phyloP scores from a whole-genome alignment of 2,888 invertebrate genomes.

The Parapristionchus giblindavisi region DNA sequence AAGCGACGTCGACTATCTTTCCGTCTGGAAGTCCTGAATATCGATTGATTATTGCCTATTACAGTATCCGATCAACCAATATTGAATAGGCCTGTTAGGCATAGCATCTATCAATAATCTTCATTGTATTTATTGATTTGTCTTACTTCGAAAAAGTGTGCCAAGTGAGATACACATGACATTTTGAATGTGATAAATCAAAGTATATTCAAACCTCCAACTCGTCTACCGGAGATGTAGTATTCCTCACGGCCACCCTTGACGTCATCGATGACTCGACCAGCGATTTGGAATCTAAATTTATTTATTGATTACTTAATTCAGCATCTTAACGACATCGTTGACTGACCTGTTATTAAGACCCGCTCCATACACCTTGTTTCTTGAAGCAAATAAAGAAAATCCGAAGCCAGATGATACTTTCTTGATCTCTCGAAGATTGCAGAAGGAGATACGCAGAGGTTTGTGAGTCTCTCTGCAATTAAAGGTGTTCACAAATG shows the following conservation, averaged over 20 bases:
- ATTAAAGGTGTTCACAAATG: not conserved
- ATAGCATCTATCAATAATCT: not conserved
- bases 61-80: not conserved
- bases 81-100: not conserved
- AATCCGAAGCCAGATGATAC: conserved; percentile 66
- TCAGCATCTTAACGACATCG: too few relatives aligned
- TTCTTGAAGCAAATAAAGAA: conserved; percentile 62
- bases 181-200: not conserved
- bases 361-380: conserved; percentile 60
- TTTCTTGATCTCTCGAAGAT: conserved; percentile 55
- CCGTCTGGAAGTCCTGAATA: conserved; percentile 41
- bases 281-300: conserved; percentile 56
- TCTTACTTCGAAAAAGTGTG: not conserved
- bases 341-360: conserved; percentile 62
- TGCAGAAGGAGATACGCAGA: conserved; percentile 55
- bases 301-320: too few relatives aligned
- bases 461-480: conserved; percentile 34
- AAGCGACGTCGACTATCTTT: conserved; percentile 45
- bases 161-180: not conserved
- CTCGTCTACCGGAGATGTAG: conserved; percentile 51
- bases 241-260: conserved; percentile 47
- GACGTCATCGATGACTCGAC: conserved; percentile 35
- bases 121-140: not conserved
- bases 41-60: not conserved
- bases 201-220: conserved; percentile 37